Percentiles rank a stretch among this genome's conserved stretches.
Conservation (phyloP, 2,888 invertebrate genomes). For the Timema podura region DNA sequence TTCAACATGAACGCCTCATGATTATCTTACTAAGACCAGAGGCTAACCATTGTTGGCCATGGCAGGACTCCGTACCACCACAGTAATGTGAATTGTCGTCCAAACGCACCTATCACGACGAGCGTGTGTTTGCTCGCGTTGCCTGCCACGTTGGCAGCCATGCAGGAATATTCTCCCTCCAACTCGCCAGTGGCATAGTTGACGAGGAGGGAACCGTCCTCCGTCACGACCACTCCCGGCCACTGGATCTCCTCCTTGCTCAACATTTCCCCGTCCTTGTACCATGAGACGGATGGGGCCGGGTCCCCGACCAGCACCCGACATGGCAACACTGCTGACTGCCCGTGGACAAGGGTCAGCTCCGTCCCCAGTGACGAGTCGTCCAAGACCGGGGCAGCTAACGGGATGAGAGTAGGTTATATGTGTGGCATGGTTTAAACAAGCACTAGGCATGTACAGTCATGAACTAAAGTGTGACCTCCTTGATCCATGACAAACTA, state of each 20-base stretch:
- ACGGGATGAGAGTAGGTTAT: too few species aligned
- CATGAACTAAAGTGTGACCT: too few species aligned
- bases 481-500: too few species aligned
- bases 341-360: conserved; percentile 24
- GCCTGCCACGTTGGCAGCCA: conserved; percentile 45
- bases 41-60: too few species aligned
- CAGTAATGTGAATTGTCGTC: too few species aligned
- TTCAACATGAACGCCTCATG: too few species aligned
- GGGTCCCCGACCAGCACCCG: conserved; percentile 30
- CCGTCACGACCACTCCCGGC: conserved; percentile 24
- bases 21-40: too few species aligned
- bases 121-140: conserved; percentile 45
- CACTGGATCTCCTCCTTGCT: conserved; percentile 21
- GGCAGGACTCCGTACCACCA: too few species aligned
- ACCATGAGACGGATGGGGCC: conserved; percentile 41
- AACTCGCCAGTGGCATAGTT: conserved; percentile 20
- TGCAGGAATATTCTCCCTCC: conserved; percentile 46
- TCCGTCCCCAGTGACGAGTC: background rate
- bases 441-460: too few species aligned
- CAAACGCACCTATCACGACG: conserved; percentile 46
- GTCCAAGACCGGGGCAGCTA: conserved; percentile 9
- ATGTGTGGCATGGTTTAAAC: too few species aligned
- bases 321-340: conserved; percentile 35
- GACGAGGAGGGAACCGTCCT: conserved; percentile 24
- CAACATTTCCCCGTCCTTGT: conserved; percentile 32